Evolutionary conservation across 1,140 invertebrate genomes (phyloP).

Genomic region (Bombus confusus): DNA sequence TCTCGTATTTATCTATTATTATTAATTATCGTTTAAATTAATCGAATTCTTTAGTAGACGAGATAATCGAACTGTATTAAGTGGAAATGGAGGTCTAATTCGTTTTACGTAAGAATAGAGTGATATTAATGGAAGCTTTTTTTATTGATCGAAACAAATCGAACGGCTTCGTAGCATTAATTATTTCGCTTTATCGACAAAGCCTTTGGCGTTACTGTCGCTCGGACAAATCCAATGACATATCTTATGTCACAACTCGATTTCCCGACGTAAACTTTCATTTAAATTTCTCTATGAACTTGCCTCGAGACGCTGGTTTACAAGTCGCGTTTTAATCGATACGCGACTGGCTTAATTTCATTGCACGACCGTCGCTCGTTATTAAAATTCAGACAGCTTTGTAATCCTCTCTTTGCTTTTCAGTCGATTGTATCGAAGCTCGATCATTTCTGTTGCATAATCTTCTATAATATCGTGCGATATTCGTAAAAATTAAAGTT

Average conservation of each 20-base stretch:
- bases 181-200: conserved; percentile 65
- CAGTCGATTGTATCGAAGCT: background rate
- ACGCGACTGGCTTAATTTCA: background rate
- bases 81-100: conserved; percentile 30
- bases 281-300: conserved; percentile 15
- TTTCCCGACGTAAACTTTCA: conserved; percentile 24
- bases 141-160: conserved; percentile 56
- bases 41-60: background rate
- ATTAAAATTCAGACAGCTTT: background rate
- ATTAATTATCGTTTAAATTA: background rate
- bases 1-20: background rate
- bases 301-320: background rate
- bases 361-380: background rate
- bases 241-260: background rate
- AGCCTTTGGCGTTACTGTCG: conserved; percentile 38
- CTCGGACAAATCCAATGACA: conserved; percentile 30
- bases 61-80: background rate
- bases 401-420: background rate
- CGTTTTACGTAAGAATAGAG: conserved; percentile 32
- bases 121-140: conserved; percentile 47
- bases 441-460: background rate
- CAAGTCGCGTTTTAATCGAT: background rate
- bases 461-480: background rate
- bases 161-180: conserved; percentile 51
- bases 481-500: background rate